phyloP scores from a whole-genome alignment of 2,113 vertebrate species.

The Pantherophis guttatus region DNA sequence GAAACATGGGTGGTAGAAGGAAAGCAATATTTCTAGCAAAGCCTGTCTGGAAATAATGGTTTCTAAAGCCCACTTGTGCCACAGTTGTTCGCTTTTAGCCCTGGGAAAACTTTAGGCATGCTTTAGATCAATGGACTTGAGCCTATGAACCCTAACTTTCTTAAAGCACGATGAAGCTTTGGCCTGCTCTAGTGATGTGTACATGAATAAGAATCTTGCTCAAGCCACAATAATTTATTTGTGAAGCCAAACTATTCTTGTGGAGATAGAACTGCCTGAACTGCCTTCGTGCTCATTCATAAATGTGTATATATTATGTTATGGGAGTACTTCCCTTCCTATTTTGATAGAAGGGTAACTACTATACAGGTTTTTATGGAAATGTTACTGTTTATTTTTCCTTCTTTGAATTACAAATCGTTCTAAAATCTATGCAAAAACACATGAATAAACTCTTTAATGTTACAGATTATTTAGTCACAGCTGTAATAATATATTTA shows the following conservation, averaged over 20 bases:
- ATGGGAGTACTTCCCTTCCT: neutral
- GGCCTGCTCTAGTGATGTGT: neutral
- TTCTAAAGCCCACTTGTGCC: neutral
- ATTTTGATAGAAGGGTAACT: neutral
- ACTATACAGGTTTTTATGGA: neutral
- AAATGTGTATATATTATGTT: neutral
- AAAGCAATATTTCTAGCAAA: neutral
- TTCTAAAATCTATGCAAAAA: neutral
- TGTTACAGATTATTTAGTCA: neutral
- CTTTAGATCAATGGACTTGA: neutral
- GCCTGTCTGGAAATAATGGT: neutral
- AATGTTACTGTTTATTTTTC: neutral
- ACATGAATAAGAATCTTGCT: neutral
- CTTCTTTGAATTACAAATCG: neutral
- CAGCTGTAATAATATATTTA: slow-evolving; percentile 17
- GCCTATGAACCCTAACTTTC: neutral
- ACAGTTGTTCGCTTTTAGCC: neutral
- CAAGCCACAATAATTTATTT: neutral
- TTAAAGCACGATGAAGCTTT: neutral
- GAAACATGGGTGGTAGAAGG: neutral
- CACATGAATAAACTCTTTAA: slow-evolving; percentile 1
- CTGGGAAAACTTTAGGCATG: neutral
- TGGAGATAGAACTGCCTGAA: neutral
- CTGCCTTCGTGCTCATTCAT: neutral
- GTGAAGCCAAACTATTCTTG: neutral